These are phyloP conservation scores for Meteorus colon DNA, from an alignment of 2,888 invertebrate genomes.

Conservation along the genomic window DNA sequence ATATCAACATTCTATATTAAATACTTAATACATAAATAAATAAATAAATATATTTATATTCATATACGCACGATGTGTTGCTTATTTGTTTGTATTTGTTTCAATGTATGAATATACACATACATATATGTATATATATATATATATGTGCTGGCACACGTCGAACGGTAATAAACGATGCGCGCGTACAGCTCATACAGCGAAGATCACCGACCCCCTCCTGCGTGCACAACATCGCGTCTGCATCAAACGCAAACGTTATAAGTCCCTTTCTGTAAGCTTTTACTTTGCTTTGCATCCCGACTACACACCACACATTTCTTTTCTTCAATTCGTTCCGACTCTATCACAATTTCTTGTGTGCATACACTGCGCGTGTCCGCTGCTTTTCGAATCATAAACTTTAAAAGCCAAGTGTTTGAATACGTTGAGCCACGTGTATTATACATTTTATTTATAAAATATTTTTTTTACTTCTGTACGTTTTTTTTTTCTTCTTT, in stretches of 20 bases:
- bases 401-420: conserved; percentile 35
- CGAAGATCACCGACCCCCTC: conserved; percentile 48
- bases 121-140: conserved; percentile 12
- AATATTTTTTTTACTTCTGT: background rate
- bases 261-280: conserved; percentile 5
- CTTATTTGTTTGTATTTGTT: conserved; percentile 42
- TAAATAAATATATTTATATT: background rate
- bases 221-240: conserved; percentile 46
- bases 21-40: conserved; percentile 2
- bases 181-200: background rate
- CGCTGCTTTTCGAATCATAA: conserved; percentile 41
- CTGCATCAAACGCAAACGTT: background rate
- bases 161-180: conserved; percentile 51
- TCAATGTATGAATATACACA: conserved; percentile 36
- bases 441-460: conserved; percentile 21
- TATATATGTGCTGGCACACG: conserved; percentile 36
- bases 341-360: conserved; percentile 49
- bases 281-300: conserved; percentile 32
- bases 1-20: background rate
- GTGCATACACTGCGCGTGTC: conserved; percentile 35
- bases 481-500: background rate
- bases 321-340: conserved; percentile 45
- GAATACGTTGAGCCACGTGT: conserved; percentile 9
- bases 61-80: background rate
- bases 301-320: conserved; percentile 39